Evolutionary conservation across 2,797 vertebrate genomes (phyloP).

Genomic region (Rallus crepitans): DNA sequence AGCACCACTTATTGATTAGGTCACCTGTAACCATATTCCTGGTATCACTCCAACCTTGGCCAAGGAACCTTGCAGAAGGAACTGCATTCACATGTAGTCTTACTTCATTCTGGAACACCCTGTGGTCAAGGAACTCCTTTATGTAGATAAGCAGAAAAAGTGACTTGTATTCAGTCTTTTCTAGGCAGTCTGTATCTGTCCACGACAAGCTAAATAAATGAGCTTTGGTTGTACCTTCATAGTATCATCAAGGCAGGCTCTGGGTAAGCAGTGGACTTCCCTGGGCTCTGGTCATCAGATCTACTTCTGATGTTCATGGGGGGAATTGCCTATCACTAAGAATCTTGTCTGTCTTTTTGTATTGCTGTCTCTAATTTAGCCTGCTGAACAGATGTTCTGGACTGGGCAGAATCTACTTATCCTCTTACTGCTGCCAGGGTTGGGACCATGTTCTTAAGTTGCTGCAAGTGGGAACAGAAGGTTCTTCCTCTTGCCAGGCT

Average conservation of each 20-base stretch:
- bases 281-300: background rate
- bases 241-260: background rate
- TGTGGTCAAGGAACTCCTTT: background rate
- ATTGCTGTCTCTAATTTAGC: background rate
- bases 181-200: background rate
- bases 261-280: background rate
- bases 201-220: rapidly evolving
- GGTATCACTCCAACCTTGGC: background rate
- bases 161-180: background rate
- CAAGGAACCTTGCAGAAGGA: background rate
- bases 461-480: background rate
- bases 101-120: background rate
- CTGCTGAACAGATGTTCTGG: background rate
- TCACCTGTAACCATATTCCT: background rate
- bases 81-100: rapidly evolving
- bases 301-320: background rate
- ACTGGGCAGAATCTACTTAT: background rate
- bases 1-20: background rate
- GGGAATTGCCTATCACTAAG: background rate
- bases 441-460: background rate
- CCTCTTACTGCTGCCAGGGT: background rate
- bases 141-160: background rate
- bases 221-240: background rate
- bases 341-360: background rate
- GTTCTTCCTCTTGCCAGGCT: background rate